These are phyloP conservation scores for Sinocyclocheilus anshuiensis DNA, from an alignment of 2,113 vertebrate genomes.

Conservation along the genomic window DNA sequence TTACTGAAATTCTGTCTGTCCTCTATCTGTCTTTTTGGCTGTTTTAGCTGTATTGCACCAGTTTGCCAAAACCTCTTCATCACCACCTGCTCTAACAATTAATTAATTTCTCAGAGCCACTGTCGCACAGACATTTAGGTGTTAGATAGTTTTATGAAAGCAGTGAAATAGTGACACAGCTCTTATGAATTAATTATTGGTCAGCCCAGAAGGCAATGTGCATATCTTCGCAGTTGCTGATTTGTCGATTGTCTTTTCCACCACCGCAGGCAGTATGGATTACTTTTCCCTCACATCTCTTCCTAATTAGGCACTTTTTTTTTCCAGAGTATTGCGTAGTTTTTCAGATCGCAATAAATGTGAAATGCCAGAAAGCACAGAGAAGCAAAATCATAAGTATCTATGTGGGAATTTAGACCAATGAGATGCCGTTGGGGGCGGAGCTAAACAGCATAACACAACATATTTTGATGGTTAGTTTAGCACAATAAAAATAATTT, in stretches of 20 bases:
- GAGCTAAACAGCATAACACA: background rate
- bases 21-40: conserved; percentile 14
- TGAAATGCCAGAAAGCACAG: background rate
- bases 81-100: conserved; percentile 34
- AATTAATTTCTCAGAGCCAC: conserved; percentile 13
- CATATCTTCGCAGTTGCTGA: conserved; percentile 36
- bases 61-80: conserved; percentile 30
- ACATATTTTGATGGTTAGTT: background rate
- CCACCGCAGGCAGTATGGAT: background rate
- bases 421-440: background rate
- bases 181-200: conserved; percentile 24
- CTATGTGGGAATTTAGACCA: background rate
- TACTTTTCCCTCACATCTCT: background rate
- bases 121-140: conserved; percentile 6
- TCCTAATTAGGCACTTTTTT: conserved; percentile 2
- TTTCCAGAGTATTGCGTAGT: background rate
- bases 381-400: background rate
- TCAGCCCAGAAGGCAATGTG: conserved; percentile 6
- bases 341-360: background rate
- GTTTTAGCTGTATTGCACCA: background rate
- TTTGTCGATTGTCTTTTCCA: conserved; percentile 34
- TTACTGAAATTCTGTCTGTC: background rate
- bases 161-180: conserved; percentile 16
- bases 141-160: conserved; percentile 9
- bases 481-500: background rate